Conservation (phyloP, 2,888 invertebrate species). For the Pterostichus niger region DNA sequence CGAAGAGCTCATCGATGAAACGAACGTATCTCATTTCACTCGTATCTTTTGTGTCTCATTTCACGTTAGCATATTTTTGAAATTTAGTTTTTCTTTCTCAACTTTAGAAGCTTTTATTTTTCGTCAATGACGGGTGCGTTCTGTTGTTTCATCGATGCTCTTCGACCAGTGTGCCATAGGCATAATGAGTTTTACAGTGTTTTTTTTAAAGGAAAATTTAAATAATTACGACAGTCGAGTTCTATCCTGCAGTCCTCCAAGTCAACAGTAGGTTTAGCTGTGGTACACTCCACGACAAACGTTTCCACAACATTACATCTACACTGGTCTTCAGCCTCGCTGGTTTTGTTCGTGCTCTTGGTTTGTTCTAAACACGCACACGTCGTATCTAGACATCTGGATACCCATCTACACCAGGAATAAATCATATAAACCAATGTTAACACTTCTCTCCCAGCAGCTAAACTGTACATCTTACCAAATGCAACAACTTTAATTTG, state of each 20-base stretch:
- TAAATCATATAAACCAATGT: not conserved
- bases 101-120: too few species aligned
- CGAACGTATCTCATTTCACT: too few species aligned
- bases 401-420: slow-evolving; percentile 6
- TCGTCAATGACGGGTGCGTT: too few species aligned
- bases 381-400: slow-evolving; percentile 86
- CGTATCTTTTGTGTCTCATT: too few species aligned
- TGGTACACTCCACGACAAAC: slow-evolving; percentile 88
- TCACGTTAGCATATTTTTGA: too few species aligned
- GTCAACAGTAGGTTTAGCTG: slow-evolving; percentile 82
- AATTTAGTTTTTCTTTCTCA: too few species aligned
- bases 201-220: slow-evolving; percentile 17
- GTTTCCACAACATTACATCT: slow-evolving; percentile 85
- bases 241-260: slow-evolving; percentile 85
- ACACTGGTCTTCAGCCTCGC: slow-evolving; percentile 78
- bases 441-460: not conserved
- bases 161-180: too few species aligned
- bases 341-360: slow-evolving; percentile 70
- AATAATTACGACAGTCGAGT: slow-evolving; percentile 84
- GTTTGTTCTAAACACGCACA: slow-evolving; percentile 84
- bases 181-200: too few species aligned
- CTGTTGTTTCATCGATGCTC: too few species aligned
- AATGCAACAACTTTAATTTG: too few species aligned
- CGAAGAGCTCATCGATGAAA: too few species aligned
- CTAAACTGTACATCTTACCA: too few species aligned